Evolutionary conservation across 2,888 invertebrate genomes (phyloP).

Genomic region (Xestia rhomboidea): DNA sequence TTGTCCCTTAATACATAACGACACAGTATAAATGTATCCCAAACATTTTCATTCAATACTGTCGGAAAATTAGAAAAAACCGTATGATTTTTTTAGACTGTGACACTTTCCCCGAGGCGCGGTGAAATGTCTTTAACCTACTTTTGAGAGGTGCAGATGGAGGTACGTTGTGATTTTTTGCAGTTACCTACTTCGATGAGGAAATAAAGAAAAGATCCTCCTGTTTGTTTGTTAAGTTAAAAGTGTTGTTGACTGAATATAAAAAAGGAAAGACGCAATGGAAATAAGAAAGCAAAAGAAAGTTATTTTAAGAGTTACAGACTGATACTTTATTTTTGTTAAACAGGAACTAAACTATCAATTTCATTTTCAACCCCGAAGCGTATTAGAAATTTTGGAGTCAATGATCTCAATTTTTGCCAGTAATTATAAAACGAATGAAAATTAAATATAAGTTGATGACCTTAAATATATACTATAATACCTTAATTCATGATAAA

Average conservation of each 20-base stretch:
- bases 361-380: neutral
- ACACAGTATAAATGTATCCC: conserved; percentile 48
- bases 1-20: conserved; percentile 52
- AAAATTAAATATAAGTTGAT: too few species aligned
- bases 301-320: neutral
- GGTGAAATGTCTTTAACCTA: conserved; percentile 54
- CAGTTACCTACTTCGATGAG: conserved; percentile 7
- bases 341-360: neutral
- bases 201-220: conserved; percentile 15
- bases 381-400: too few species aligned
- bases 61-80: conserved; percentile 1
- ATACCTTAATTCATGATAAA: too few species aligned
- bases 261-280: neutral
- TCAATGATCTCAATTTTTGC: too few species aligned
- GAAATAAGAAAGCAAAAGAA: neutral
- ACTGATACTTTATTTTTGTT: neutral
- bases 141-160: conserved; percentile 46
- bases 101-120: conserved; percentile 31
- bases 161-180: conserved; percentile 32
- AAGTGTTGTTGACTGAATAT: conserved; percentile 2
- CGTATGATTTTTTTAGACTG: conserved; percentile 38
- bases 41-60: conserved; percentile 16
- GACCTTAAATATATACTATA: too few species aligned
- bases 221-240: conserved; percentile 19
- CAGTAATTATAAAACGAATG: too few species aligned